Percentiles rank a stretch among this genome's conserved stretches.
Evolutionary conservation across 2,113 vertebrate species (phyloP).

Genomic region (Cardinalis cardinalis): DNA sequence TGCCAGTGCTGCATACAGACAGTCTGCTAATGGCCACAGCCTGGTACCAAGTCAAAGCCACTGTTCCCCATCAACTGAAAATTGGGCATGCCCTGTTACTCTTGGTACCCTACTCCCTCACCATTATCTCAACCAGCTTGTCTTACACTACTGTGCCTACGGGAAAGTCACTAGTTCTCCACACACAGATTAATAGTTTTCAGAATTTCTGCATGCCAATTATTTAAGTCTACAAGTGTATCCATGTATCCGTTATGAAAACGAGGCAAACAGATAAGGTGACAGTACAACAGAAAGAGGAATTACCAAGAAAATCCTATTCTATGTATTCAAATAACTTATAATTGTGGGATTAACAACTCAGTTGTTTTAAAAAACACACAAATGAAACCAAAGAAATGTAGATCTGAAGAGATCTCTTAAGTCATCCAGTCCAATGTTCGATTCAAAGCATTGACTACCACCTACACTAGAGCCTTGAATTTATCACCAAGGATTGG

Average conservation of each 20-base stretch:
- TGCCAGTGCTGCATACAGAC: not conserved
- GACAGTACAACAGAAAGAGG: not conserved
- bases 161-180: not conserved
- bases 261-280: not conserved
- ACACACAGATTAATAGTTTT: rapidly evolving
- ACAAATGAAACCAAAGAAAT: not conserved
- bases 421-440: not conserved
- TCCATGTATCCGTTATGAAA: not conserved
- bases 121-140: not conserved
- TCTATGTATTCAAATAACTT: not conserved
- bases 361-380: not conserved
- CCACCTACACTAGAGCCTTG: not conserved
- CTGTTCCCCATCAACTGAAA: not conserved
- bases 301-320: not conserved
- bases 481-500: not conserved
- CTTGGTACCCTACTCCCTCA: not conserved
- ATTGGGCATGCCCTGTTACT: not conserved
- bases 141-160: not conserved
- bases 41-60: not conserved
- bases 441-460: not conserved
- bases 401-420: not conserved
- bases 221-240: not conserved
- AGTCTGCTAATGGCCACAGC: not conserved
- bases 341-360: not conserved
- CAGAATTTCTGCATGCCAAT: not conserved